phyloP scores from a whole-genome alignment of 2,113 vertebrate species.

The Macheiramphus alcinus region DNA sequence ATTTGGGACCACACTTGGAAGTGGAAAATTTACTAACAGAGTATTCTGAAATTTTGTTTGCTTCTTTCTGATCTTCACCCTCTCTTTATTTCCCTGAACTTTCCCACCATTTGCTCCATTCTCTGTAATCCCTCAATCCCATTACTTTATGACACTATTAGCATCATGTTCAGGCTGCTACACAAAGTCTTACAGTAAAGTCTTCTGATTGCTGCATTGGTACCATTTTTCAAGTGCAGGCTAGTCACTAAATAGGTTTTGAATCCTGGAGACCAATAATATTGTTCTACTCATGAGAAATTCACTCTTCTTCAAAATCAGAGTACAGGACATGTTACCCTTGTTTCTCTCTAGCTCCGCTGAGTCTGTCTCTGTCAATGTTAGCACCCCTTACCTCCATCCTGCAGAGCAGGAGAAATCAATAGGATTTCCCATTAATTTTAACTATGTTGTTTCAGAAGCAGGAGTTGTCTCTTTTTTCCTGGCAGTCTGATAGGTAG shows the following conservation, averaged over 20 bases:
- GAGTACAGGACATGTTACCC: neutral
- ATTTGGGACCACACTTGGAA: neutral
- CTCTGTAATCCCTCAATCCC: neutral
- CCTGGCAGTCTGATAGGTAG: neutral
- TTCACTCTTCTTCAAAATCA: neutral
- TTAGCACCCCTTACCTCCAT: neutral
- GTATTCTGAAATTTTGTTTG: neutral
- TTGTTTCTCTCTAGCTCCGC: neutral
- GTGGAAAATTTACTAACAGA: neutral
- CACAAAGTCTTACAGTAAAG: neutral
- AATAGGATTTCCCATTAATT: neutral
- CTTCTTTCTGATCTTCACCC: neutral
- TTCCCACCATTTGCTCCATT: neutral
- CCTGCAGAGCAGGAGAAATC: neutral
- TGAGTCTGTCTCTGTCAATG: neutral
- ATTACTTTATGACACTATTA: neutral
- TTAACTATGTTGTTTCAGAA: neutral
- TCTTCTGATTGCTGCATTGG: neutral
- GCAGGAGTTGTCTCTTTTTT: neutral
- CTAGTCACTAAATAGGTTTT: neutral
- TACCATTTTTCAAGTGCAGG: neutral
- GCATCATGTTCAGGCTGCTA: neutral
- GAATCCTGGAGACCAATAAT: neutral
- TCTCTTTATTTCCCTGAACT: neutral
- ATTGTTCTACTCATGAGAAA: neutral